Evolutionary conservation across 1,140 invertebrate genomes (phyloP).

Genomic region (Papilio polytes): DNA sequence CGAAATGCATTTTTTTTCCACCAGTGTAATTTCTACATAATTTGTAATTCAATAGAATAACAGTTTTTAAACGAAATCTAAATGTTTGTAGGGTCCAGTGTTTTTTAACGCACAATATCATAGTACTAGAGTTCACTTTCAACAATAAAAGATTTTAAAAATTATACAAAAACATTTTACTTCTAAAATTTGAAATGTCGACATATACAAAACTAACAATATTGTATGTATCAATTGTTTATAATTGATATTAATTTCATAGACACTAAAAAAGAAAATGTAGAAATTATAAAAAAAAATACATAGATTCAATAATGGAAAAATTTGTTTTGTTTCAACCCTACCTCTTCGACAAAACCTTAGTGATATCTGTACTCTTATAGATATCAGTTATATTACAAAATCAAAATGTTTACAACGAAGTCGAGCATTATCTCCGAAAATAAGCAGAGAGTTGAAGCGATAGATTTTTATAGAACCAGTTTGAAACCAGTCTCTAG

Average conservation of each 20-base stretch:
- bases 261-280: conserved; percentile 79
- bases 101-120: conserved; percentile 82
- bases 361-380: not conserved
- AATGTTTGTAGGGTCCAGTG: conserved; percentile 83
- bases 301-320: conserved; percentile 81
- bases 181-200: conserved; percentile 76
- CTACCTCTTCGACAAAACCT: not conserved
- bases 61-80: conserved; percentile 80
- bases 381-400: not conserved
- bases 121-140: conserved; percentile 82
- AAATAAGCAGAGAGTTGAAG: conserved; percentile 53
- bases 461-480: conserved; percentile 58
- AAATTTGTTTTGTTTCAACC: conserved; percentile 62
- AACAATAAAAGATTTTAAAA: conserved; percentile 68
- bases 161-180: conserved; percentile 71
- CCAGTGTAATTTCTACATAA: conserved; percentile 75
- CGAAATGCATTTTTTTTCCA: conserved; percentile 74
- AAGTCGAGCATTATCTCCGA: conserved; percentile 43
- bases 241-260: conserved; percentile 83
- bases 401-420: not conserved
- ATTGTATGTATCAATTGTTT: conserved; percentile 81
- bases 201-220: conserved; percentile 82
- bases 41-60: conserved; percentile 78
- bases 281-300: conserved; percentile 81
- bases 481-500: conserved; percentile 52